A percentile compares a stretch with the other conserved stretches of the same genome.
Evolutionary conservation across 2,113 vertebrate species (phyloP).

Genomic region (Piaya cayana): DNA sequence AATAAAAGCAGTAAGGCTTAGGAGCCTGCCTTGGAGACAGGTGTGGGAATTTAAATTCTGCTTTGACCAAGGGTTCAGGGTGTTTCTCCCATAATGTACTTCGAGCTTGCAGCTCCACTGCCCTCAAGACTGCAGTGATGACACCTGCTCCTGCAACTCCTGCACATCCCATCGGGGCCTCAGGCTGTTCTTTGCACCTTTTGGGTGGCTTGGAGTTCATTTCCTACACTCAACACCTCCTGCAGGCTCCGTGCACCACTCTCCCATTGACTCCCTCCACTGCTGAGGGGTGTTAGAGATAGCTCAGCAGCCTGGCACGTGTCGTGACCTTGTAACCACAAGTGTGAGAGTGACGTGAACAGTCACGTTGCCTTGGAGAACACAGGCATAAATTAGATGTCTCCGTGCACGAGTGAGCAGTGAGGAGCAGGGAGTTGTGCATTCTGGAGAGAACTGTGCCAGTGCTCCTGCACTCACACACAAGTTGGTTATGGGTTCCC

Average conservation of each 20-base stretch:
- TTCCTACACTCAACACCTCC: not conserved
- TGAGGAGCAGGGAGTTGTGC: not conserved
- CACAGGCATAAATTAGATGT: fast-evolving
- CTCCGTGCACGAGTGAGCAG: not conserved
- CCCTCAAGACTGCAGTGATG: not conserved
- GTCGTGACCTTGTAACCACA: not conserved
- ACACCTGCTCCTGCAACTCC: not conserved
- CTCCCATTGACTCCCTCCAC: not conserved
- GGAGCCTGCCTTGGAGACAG: not conserved
- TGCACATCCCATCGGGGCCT: not conserved
- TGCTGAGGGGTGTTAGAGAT: not conserved
- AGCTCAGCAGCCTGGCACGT: not conserved
- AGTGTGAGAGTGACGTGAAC: fast-evolving
- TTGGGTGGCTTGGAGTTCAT: not conserved
- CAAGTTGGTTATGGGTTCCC: not conserved
- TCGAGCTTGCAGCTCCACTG: not conserved
- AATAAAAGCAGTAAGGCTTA: not conserved
- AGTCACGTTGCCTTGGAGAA: not conserved
- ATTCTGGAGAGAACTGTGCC: not conserved
- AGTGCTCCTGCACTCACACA: fast-evolving
- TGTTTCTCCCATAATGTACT: not conserved
- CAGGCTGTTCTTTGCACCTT: not conserved
- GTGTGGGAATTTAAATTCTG: not conserved
- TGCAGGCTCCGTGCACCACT: not conserved
- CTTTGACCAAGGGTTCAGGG: fast-evolving